Evolutionary conservation across 1,140 invertebrate genomes (phyloP).

Genomic region (Sitophilus oryzae): DNA sequence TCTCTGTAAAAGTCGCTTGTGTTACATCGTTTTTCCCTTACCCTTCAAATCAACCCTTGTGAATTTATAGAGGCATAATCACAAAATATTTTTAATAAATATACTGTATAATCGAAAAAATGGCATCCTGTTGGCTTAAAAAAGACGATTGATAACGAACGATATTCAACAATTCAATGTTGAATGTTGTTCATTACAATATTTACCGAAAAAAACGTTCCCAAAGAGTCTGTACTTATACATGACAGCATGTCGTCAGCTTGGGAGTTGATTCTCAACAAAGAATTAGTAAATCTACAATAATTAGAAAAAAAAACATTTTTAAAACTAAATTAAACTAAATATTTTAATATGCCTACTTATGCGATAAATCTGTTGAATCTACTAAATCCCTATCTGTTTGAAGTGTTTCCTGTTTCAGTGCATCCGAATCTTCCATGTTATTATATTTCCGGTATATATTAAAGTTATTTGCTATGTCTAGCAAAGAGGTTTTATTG

Average conservation of each 20-base stretch:
- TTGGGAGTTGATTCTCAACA: slow-evolving; percentile 9
- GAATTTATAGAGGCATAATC: too few relatives aligned
- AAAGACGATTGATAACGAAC: too few relatives aligned
- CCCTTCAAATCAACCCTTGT: too few relatives aligned
- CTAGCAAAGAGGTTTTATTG: background rate
- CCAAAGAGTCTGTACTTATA: slow-evolving; percentile 9
- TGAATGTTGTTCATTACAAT: too few relatives aligned
- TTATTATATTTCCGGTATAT: background rate
- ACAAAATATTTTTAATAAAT: background rate
- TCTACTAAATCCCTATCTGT: slow-evolving; percentile 1
- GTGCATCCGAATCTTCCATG: background rate
- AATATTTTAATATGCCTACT: background rate
- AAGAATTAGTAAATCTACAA: slow-evolving; percentile 16
- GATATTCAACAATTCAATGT: background rate
- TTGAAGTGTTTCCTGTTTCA: background rate
- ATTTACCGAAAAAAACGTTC: slow-evolving; percentile 18
- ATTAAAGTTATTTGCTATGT: background rate
- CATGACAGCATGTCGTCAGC: slow-evolving; percentile 7
- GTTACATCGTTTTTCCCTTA: too few relatives aligned
- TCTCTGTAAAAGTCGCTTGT: too few relatives aligned
- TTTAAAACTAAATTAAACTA: background rate
- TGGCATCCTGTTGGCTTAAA: too few relatives aligned
- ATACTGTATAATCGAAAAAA: too few relatives aligned
- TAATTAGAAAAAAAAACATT: background rate
- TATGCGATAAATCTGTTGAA: slow-evolving; percentile 12